Evolutionary conservation across 2,797 vertebrate genomes (phyloP), one percentile per base, ranked within the genome.

Genomic region (Smutsia temminckii): DNA sequence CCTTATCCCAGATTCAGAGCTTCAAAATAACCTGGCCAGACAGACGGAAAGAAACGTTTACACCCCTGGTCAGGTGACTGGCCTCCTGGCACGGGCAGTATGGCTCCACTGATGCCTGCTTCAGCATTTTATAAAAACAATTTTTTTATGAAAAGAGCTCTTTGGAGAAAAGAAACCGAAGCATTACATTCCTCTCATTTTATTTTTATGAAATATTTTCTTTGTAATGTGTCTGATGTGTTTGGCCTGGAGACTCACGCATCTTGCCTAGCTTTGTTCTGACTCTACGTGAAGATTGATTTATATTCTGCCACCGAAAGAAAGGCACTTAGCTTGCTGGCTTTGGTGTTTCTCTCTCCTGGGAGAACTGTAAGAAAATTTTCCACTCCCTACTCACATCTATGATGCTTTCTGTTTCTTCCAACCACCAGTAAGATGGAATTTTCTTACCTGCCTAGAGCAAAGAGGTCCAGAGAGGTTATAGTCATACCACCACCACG

Each of bases 181-280:
- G 88, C 75, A 23, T 51, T 59, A 14, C 61, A 96, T 97, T 96
- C 90, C 55, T 95, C 77, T 84, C 21, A 2, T 85, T 87, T 93
- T 88, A n/a, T 91, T 94, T 97, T 89, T 87, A 64, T 78, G 96
- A 95, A 96, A 92, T 96, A 96, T 96, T 97, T 97, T 90, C 94
- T 95, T 96, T 97, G 96, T 94, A 96, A 97, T 74, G 0, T 32
- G 95, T 95, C 96, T 63, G 86, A 75, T 77, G 69, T 37, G 6
- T 78, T 96, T 95, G 95, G 92, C 92, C 80, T 12, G 23, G 66
- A 87, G 61, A 74, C 66, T 34, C n/a, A 25, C 27, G 51, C 57
- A 53, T 66, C 42, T 55, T 66, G 85, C 90, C 71, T 75, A 27
- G 37, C 93, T 90, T 87, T 79, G 74, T 64, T 83, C 74, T 63